Evolutionary conservation across 2,888 invertebrate genomes (phyloP).

Genomic region (Cantharis nigra): DNA sequence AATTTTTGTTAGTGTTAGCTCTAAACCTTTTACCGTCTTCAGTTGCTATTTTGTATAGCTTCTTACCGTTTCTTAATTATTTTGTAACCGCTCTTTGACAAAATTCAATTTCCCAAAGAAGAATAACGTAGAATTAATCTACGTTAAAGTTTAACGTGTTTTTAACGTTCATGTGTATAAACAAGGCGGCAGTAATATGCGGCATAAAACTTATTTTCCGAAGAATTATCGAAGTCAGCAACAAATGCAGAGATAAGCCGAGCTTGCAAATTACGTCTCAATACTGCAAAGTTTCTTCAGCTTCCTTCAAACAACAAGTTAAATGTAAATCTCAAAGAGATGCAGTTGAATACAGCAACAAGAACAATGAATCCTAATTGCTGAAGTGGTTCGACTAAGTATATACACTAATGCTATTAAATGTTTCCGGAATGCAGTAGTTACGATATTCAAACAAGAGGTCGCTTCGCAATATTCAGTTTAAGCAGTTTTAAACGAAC

Average conservation of each 20-base stretch:
- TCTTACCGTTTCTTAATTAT: not conserved
- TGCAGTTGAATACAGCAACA: not conserved
- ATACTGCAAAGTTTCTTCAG: not conserved
- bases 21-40: conserved; percentile 17
- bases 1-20: conserved; percentile 18
- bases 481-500: not conserved
- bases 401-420: not conserved
- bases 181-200: no score
- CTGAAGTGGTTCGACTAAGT: not conserved
- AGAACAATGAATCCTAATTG: not conserved
- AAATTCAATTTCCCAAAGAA: no score
- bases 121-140: no score
- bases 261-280: not conserved
- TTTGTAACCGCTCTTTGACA: not conserved
- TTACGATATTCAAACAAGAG: not conserved
- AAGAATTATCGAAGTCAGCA: no score
- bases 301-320: not conserved
- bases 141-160: not conserved
- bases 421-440: not conserved
- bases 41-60: conserved; percentile 3
- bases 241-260: not conserved
- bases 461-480: not conserved
- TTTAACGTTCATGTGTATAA: no score
- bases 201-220: no score
- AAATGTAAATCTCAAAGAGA: not conserved